Evolutionary conservation across 92 coral and sea anemone genomes (phyloP).

Genomic region (Galaxea fascicularis): DNA sequence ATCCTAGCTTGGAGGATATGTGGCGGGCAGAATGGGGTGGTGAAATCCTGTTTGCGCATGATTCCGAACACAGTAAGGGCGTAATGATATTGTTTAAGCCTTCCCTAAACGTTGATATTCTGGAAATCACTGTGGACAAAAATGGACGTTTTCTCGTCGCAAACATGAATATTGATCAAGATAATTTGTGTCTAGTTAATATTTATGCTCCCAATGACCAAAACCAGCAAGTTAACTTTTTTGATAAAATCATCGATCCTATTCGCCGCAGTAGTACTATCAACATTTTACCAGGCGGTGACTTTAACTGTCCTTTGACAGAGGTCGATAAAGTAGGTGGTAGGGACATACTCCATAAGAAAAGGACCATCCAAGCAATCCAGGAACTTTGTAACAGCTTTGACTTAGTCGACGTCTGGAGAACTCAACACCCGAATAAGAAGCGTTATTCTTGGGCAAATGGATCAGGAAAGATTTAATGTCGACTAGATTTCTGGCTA

Average conservation of each 20-base stretch:
- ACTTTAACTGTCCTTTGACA: not conserved
- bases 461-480: slow-evolving; percentile 34
- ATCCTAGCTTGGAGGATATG: not conserved
- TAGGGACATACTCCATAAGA: too few species aligned
- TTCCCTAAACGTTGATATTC: not conserved
- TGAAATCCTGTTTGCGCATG: slow-evolving; percentile 3
- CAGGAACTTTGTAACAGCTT: too few species aligned
- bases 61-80: slow-evolving; percentile 13
- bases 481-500: too few species aligned
- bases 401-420: too few species aligned
- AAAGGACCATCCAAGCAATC: too few species aligned
- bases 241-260: not conserved
- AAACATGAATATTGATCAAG: not conserved
- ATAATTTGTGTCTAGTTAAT: too few species aligned
- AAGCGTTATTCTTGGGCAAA: too few species aligned
- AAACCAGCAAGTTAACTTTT: too few species aligned
- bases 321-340: too few species aligned
- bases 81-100: not conserved
- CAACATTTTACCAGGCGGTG: too few species aligned
- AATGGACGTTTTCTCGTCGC: not conserved
- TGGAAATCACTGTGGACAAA: not conserved
- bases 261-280: not conserved
- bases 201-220: too few species aligned
- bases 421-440: slow-evolving; percentile 21
- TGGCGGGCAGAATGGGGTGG: slow-evolving; percentile 11